A percentile compares a stretch with the other conserved stretches of the same genome.
These are phyloP conservation scores for Pelobates fuscus DNA, from an alignment of 2,113 vertebrate genomes.

Conservation along the genomic window DNA sequence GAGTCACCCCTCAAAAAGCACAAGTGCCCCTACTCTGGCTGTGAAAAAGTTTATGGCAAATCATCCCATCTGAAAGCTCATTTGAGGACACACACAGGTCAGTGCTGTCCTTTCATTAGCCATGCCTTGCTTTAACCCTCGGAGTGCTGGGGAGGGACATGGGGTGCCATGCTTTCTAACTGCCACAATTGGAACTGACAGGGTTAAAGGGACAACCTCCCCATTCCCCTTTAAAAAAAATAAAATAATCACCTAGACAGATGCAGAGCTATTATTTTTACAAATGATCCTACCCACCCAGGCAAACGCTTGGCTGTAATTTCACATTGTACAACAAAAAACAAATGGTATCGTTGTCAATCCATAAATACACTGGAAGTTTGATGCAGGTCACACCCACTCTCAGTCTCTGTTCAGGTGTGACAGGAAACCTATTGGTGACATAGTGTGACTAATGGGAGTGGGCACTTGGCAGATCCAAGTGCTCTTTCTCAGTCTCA, in stretches of 20 bases:
- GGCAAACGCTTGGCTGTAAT: background rate
- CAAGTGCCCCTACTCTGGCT: constrained; percentile 96
- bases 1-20: constrained; percentile 95
- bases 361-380: background rate
- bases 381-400: background rate
- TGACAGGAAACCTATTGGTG: background rate
- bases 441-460: background rate
- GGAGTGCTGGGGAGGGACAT: background rate
- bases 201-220: background rate
- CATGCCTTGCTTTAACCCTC: constrained; percentile 1
- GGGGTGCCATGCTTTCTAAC: no score
- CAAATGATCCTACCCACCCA: background rate
- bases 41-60: constrained; percentile 99
- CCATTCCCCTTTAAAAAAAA: no score
- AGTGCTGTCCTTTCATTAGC: constrained; percentile 66
- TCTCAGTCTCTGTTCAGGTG: background rate
- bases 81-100: constrained; percentile 98
- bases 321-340: background rate
- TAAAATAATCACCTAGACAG: no score
- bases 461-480: background rate
- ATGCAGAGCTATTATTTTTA: no score
- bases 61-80: constrained; percentile 99
- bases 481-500: background rate
- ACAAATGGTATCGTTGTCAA: background rate
- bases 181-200: background rate